These are phyloP conservation scores for Ciconia maguari DNA, from an alignment of 2,113 vertebrate genomes.

Conservation along the genomic window DNA sequence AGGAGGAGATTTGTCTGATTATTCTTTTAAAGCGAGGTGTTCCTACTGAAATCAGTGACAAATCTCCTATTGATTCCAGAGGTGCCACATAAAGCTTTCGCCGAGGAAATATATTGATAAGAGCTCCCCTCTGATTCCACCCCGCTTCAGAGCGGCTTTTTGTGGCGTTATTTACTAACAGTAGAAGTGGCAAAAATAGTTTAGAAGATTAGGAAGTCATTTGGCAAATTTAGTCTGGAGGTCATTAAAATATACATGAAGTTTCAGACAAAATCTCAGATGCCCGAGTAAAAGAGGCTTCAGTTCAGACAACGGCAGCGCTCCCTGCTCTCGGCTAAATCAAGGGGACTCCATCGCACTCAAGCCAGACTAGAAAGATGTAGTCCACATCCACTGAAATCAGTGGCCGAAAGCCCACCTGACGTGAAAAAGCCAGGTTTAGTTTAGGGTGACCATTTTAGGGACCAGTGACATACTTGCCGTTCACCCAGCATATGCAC, in stretches of 20 bases:
- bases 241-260: fast-evolving
- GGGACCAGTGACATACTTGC: background rate
- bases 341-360: background rate
- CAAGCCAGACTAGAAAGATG: background rate
- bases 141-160: background rate
- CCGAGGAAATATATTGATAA: background rate
- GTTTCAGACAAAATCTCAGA: background rate
- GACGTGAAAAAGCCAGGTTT: background rate
- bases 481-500: fast-evolving
- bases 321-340: background rate
- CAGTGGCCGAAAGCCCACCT: background rate
- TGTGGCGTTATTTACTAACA: background rate
- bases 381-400: background rate
- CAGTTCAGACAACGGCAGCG: fast-evolving
- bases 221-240: background rate
- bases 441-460: background rate
- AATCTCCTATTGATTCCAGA: background rate
- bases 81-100: background rate
- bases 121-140: background rate
- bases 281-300: fast-evolving
- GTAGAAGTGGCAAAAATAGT: background rate
- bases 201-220: background rate
- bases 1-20: background rate
- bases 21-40: background rate
- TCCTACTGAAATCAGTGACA: slow-evolving; percentile 14